Evolutionary conservation across 2,113 vertebrate genomes (phyloP).

Genomic region (Promerops cafer): DNA sequence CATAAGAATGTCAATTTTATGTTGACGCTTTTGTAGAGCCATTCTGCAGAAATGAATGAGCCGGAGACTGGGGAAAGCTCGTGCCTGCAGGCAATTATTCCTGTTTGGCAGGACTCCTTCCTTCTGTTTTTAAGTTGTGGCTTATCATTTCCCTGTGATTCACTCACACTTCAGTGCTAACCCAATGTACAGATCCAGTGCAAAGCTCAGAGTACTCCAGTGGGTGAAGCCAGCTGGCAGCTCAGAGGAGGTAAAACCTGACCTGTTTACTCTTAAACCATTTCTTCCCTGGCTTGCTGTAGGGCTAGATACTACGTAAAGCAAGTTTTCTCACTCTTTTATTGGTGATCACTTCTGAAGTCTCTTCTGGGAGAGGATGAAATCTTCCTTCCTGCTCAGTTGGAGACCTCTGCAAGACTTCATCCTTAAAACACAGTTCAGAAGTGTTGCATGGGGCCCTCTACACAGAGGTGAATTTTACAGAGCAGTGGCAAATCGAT

Average conservation of each 20-base stretch:
- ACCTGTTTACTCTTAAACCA: background rate
- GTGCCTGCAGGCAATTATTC: conserved; percentile 2
- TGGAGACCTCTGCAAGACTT: background rate
- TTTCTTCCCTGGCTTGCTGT: background rate
- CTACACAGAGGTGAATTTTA: background rate
- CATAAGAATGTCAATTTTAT: conserved; percentile 33
- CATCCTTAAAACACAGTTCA: background rate
- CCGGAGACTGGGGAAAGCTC: background rate
- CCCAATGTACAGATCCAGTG: background rate
- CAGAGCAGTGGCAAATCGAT: accelerated
- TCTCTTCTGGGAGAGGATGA: background rate
- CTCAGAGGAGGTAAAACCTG: background rate
- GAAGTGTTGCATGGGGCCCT: background rate
- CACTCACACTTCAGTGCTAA: background rate
- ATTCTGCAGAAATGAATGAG: background rate
- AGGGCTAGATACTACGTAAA: background rate
- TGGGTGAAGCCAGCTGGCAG: background rate
- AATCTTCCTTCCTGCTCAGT: background rate
- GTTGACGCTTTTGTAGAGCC: background rate
- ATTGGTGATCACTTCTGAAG: background rate
- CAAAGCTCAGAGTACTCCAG: background rate
- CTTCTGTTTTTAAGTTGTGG: background rate
- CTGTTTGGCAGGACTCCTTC: background rate
- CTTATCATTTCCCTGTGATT: background rate
- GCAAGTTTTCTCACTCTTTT: background rate